Base-by-base conservation (phyloP, 2,888 invertebrate genomes). In the Apantesis nais region DNA sequence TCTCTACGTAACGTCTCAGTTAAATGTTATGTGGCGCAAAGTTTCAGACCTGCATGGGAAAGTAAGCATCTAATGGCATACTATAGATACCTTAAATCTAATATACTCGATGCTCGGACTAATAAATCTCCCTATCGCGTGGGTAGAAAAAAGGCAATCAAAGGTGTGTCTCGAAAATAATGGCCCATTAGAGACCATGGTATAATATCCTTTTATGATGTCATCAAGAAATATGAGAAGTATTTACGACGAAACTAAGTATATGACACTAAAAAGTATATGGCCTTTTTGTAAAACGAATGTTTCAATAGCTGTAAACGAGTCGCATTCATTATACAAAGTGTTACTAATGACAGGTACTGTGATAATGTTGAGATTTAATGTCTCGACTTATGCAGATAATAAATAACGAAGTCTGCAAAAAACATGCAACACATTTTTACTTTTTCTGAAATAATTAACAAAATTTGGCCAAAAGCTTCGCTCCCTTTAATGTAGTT, bases 141-240 rank as follows among this genome's bases (percentile, higher is more conserved):
- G 84, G 78, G 77, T 79, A 70, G 77, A 78, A 72, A 81, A 78
- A 77, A 74, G 78, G 78, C 85, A 77, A 80, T 83, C 76, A 79
- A 78, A 86, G 89, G 89, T 85, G 89, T 83, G 89, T 83, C 80
- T 75, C 75, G 74, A 84, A 83, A 83, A 77, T 83, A 86, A 86
- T 81, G 79, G 83, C 68, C 85, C 82, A 85, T 86, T 86, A 85
- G 78, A 77, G 74, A 76, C 76, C 79, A 77, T 76, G 76, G 73
- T 74, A 74, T 75, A 77, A 81, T 82, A 78, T 72, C 76, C 79
- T 84, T 85, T 88, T 83, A 86, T 86, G 84, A 83, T 78, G 83
- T 84, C 84, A 83, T 85, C 83, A 78, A 60, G 75, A 67, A 78
- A 75, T 74, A 74, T 75, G 72, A 72, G 76, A 75, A 64, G 71